Evolutionary conservation across 2,888 invertebrate species (phyloP).

Genomic region (Sinotaia quadrata): DNA sequence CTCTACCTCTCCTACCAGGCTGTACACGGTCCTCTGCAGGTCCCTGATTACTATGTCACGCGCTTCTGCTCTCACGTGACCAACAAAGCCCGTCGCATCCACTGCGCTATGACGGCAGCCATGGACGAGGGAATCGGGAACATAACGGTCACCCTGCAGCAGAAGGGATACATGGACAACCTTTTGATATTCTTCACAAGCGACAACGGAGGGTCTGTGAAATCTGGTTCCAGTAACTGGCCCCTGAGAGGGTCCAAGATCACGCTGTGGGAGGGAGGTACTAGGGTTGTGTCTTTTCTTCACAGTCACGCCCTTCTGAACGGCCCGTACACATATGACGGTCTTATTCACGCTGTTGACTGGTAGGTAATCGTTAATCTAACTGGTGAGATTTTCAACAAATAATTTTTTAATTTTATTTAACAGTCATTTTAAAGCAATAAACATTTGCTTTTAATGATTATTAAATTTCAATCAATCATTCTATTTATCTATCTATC

Average conservation of each 20-base stretch:
- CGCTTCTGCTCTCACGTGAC: conserved; percentile 1
- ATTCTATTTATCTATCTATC: no score
- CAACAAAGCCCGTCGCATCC: not conserved
- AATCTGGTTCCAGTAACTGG: conserved; percentile 50
- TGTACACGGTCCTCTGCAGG: conserved; percentile 49
- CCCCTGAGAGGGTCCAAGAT: not conserved
- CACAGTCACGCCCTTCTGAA: not conserved
- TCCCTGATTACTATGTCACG: conserved; percentile 17
- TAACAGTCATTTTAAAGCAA: not conserved
- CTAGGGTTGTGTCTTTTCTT: not conserved
- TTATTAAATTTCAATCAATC: no score
- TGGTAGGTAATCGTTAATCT: not conserved
- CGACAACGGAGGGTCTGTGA: conserved; percentile 72
- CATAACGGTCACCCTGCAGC: conserved; percentile 79
- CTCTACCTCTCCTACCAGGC: conserved; percentile 50
- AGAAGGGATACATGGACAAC: conserved; percentile 81
- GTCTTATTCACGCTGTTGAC: not conserved
- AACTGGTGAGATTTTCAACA: not conserved
- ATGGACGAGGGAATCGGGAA: conserved; percentile 87
- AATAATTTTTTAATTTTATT: not conserved
- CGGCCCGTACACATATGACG: not conserved
- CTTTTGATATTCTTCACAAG: conserved; percentile 87
- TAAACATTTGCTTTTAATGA: no score
- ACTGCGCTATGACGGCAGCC: conserved; percentile 78
- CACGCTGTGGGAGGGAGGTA: not conserved